Percentiles rank a stretch among this genome's conserved stretches.
These are phyloP conservation scores for Sebastolobus alascanus DNA, from an alignment of 2,797 vertebrate species.

Conservation along the genomic window DNA sequence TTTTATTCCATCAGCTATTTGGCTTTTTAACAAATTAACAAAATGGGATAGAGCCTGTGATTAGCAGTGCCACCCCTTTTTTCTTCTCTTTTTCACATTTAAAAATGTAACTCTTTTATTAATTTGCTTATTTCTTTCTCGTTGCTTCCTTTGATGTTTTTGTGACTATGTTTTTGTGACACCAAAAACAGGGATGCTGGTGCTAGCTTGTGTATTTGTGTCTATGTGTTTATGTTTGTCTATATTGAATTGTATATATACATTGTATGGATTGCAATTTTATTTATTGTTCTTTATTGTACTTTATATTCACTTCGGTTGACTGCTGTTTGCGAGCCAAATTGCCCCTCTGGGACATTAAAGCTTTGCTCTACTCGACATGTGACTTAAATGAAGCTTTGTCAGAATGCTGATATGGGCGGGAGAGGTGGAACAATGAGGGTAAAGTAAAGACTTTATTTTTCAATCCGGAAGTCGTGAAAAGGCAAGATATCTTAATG, in stretches of 20 bases:
- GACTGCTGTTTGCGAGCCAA: neutral
- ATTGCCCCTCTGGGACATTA: neutral
- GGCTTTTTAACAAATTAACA: neutral
- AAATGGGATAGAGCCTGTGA: neutral
- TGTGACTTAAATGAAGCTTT: slow-evolving; percentile 18
- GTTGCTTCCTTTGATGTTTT: neutral
- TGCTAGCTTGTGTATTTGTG: neutral
- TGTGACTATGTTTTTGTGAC: neutral
- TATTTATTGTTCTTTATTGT: neutral
- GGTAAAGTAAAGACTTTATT: neutral
- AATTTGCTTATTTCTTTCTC: neutral
- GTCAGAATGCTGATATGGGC: slow-evolving; percentile 12
- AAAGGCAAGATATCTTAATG: slow-evolving; percentile 32
- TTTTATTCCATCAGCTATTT: neutral
- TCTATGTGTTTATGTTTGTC: neutral
- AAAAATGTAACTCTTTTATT: too few species aligned
- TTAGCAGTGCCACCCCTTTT: too few species aligned
- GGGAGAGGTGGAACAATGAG: neutral
- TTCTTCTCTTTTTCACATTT: too few species aligned
- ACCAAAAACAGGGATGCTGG: neutral
- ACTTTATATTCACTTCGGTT: neutral
- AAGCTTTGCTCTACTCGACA: neutral
- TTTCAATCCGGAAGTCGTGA: slow-evolving; percentile 12
- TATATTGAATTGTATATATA: neutral
- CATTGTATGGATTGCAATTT: neutral